Conservation (phyloP, 2,113 vertebrate species). For the Poeciliopsis retropinna region DNA sequence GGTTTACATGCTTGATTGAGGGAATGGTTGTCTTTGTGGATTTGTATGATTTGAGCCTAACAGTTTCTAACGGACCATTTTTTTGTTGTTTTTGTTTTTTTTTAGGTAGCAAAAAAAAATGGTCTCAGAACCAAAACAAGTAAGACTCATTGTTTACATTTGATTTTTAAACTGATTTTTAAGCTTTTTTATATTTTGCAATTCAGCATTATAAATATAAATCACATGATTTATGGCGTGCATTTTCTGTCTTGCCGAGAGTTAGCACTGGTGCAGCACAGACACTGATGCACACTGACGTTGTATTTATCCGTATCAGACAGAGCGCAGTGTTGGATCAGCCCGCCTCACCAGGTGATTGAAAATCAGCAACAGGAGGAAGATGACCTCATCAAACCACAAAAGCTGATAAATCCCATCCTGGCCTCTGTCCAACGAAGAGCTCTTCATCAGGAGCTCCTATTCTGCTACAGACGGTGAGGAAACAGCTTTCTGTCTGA, state of each 20-base stretch:
- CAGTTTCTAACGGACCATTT: background rate
- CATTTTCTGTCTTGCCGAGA: background rate
- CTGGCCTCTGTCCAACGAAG: slow-evolving; percentile 53
- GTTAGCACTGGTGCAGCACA: background rate
- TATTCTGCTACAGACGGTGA: slow-evolving; percentile 76
- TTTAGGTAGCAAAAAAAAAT: slow-evolving; percentile 33
- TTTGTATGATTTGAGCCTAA: background rate
- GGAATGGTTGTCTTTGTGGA: background rate
- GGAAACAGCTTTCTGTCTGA: slow-evolving; percentile 6
- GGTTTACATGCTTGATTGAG: background rate
- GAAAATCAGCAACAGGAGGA: slow-evolving; percentile 41
- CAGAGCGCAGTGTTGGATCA: slow-evolving; percentile 21
- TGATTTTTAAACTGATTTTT: background rate
- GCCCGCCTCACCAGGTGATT: slow-evolving; percentile 11
- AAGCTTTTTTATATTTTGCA: background rate
- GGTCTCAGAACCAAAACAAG: slow-evolving; percentile 20
- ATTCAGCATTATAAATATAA: background rate
- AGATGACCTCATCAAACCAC: slow-evolving; percentile 64
- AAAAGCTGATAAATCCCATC: slow-evolving; percentile 53
- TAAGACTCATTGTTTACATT: slow-evolving; percentile 6
- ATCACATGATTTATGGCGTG: background rate
- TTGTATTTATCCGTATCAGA: slow-evolving; percentile 43
- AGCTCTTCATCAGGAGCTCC: slow-evolving; percentile 76
- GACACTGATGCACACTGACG: background rate
- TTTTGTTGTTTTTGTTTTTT: no score